Conservation (phyloP, 2,797 vertebrate genomes). For the Channa striata region DNA sequence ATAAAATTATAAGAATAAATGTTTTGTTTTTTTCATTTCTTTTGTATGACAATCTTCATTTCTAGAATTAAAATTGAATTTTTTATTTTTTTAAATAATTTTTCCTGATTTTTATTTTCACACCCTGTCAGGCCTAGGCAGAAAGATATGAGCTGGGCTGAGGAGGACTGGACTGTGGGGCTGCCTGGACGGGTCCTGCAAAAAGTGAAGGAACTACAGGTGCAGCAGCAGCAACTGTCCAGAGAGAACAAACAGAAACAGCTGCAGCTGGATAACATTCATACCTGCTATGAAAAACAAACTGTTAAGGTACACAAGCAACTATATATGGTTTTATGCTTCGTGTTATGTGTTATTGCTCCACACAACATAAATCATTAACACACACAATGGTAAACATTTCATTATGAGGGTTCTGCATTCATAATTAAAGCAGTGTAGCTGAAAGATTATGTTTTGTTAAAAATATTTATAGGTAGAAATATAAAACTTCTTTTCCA, state of each 20-base stretch:
- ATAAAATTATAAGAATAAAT: too few species aligned
- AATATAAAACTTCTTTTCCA: background rate
- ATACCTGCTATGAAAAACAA: conserved; percentile 83
- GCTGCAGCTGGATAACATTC: conserved; percentile 85
- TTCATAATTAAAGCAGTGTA: background rate
- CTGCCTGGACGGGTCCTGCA: conserved; percentile 82
- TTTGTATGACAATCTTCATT: too few species aligned
- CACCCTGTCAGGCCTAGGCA: conserved; percentile 33
- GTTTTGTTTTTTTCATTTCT: too few species aligned
- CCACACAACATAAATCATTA: background rate
- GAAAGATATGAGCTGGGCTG: conserved; percentile 86
- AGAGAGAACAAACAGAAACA: conserved; percentile 88
- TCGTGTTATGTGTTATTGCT: background rate
- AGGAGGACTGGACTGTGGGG: conserved; percentile 88
- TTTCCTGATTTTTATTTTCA: conserved; percentile 6
- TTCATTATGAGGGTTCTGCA: background rate
- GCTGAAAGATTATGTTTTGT: background rate
- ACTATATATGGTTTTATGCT: background rate
- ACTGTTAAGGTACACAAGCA: conserved; percentile 75
- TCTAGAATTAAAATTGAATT: too few species aligned
- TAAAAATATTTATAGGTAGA: background rate
- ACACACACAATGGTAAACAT: too few species aligned
- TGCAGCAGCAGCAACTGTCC: conserved; percentile 81
- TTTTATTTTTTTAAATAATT: too few species aligned
- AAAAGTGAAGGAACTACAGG: conserved; percentile 85